These are phyloP conservation scores for Drosophila erecta DNA, from an alignment of 1,140 invertebrate species.

Conservation along the genomic window DNA sequence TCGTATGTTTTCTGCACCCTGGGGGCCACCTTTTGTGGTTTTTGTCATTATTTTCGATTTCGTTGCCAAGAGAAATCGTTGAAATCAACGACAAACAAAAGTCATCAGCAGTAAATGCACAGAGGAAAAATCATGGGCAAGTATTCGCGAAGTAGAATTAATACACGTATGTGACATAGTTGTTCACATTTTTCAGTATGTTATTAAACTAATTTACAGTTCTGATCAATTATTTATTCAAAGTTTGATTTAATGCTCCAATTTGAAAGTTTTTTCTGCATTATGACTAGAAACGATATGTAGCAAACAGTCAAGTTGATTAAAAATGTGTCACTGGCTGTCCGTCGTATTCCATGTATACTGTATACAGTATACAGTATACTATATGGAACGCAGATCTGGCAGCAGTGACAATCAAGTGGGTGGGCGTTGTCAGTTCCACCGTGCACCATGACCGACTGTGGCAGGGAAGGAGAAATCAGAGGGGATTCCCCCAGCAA, in stretches of 20 bases:
- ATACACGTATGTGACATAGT: too few species aligned
- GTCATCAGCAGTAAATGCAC: constrained; percentile 26
- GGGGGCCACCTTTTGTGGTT: constrained; percentile 44
- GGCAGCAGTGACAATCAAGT: constrained; percentile 41
- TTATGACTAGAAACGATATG: neutral
- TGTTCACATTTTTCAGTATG: too few species aligned
- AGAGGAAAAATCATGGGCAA: neutral
- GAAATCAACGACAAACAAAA: constrained; percentile 16
- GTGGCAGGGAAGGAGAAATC: constrained; percentile 26
- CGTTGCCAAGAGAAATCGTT: constrained; percentile 16
- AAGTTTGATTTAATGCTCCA: too few species aligned
- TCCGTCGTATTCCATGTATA: neutral
- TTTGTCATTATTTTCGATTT: constrained; percentile 64
- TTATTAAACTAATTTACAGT: too few species aligned
- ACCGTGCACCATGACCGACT: constrained; percentile 63
- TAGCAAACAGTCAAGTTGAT: neutral
- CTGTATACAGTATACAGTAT: too few species aligned
- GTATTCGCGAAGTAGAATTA: neutral
- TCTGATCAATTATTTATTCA: too few species aligned
- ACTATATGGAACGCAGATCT: neutral
- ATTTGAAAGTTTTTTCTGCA: too few species aligned
- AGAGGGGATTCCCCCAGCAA: neutral
- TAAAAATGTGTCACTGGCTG: neutral
- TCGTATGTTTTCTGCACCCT: constrained; percentile 4
- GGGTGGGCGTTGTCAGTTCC: constrained; percentile 55